Percentiles rank a stretch among this genome's conserved stretches.
These are phyloP conservation scores for Pediacus dermestoides DNA, from an alignment of 2,888 invertebrate species.

Conservation along the genomic window DNA sequence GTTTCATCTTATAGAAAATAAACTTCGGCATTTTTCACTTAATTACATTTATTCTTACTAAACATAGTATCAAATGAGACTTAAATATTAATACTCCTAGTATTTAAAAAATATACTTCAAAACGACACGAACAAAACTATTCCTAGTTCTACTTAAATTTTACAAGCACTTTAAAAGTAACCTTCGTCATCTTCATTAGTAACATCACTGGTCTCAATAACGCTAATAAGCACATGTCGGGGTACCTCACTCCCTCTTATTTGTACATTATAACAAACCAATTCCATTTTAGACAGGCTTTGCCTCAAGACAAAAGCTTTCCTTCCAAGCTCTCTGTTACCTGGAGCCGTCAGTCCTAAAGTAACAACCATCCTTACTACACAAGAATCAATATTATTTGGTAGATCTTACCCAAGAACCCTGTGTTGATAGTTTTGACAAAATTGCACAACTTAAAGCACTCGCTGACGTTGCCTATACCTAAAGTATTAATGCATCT, in stretches of 20 bases:
- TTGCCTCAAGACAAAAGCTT: conserved; percentile 66
- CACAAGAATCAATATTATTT: too few relatives aligned
- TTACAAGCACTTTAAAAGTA: conserved; percentile 21
- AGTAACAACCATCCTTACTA: too few relatives aligned
- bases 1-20: too few relatives aligned
- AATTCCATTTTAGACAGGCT: conserved; percentile 80
- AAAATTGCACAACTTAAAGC: conserved; percentile 67
- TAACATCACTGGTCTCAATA: conserved; percentile 42
- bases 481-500: conserved; percentile 80
- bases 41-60: too few relatives aligned
- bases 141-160: too few relatives aligned
- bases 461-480: conserved; percentile 68
- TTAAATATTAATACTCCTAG: too few relatives aligned
- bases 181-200: conserved; percentile 45
- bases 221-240: conserved; percentile 62
- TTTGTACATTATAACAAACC: conserved; percentile 42
- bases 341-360: conserved; percentile 51
- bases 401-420: conserved; percentile 58
- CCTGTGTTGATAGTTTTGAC: conserved; percentile 66
- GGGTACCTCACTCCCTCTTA: conserved; percentile 65
- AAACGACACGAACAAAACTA: too few relatives aligned
- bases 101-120: too few relatives aligned
- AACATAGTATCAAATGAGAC: too few relatives aligned
- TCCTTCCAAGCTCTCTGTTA: conserved; percentile 65
- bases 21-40: too few relatives aligned